Conservation (phyloP, 2,113 vertebrate genomes). For the Cathartes aura region DNA sequence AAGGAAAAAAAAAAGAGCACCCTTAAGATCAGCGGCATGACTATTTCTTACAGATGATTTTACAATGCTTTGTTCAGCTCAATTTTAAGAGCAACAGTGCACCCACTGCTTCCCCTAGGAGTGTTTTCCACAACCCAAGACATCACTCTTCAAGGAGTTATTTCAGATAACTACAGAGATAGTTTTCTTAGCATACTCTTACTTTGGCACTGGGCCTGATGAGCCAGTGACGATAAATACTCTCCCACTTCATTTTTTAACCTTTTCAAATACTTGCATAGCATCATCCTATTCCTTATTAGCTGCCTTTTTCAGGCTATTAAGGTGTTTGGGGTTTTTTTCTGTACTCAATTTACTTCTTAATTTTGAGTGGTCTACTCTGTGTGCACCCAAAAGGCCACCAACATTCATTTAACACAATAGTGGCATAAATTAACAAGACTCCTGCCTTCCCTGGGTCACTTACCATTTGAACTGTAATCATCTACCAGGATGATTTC, state of each 20-base stretch:
- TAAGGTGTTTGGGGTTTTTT: neutral
- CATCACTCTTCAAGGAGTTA: neutral
- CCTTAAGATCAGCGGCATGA: neutral
- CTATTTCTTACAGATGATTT: neutral
- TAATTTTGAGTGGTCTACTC: neutral
- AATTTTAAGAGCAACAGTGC: neutral
- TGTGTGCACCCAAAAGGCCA: neutral
- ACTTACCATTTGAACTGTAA: conserved; percentile 77
- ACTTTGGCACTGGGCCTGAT: neutral
- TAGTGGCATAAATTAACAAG: neutral
- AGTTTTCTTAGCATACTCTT: neutral
- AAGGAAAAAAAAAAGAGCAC: neutral
- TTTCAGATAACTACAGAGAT: neutral
- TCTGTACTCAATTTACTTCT: neutral
- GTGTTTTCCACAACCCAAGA: neutral
- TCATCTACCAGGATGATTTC: conserved; percentile 86
- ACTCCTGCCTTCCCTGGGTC: neutral
- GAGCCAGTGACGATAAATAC: neutral
- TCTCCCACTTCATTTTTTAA: neutral
- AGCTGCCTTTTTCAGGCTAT: neutral
- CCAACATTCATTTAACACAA: neutral
- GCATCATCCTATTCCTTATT: neutral
- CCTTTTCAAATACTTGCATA: neutral
- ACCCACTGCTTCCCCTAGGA: neutral
- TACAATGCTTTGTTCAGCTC: neutral